Conservation (phyloP, 1,140 invertebrate genomes). For the Formica exsecta region DNA sequence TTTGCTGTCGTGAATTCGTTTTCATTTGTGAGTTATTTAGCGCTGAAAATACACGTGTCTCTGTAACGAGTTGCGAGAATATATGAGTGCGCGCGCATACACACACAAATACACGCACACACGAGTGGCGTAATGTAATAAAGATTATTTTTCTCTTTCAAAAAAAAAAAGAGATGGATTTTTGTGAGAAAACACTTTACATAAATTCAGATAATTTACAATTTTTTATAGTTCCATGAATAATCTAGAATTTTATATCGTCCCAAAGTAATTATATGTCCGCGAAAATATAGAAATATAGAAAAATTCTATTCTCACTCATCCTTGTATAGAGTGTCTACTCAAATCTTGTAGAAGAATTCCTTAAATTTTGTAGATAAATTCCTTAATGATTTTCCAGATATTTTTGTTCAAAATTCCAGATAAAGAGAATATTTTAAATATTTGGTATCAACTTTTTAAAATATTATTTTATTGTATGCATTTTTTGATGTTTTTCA, state of each 20-base stretch:
- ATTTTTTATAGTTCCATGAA: neutral
- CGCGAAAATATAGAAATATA: neutral
- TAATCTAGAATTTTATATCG: neutral
- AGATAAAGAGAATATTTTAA: too few relatives aligned
- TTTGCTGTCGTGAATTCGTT: conserved; percentile 20
- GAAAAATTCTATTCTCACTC: too few relatives aligned
- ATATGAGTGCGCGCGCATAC: neutral
- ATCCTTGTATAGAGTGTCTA: neutral
- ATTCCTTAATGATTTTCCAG: too few relatives aligned
- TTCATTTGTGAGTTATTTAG: conserved; percentile 22
- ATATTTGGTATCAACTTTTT: too few relatives aligned
- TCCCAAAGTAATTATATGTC: neutral
- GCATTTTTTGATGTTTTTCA: too few relatives aligned
- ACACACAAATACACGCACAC: neutral
- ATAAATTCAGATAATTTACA: conserved; percentile 3
- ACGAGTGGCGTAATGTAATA: too few relatives aligned
- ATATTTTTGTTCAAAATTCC: too few relatives aligned
- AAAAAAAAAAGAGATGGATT: neutral
- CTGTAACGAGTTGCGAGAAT: neutral
- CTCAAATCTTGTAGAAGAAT: neutral
- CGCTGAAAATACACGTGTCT: neutral
- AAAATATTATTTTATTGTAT: too few relatives aligned
- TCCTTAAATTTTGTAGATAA: too few relatives aligned
- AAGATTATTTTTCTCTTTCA: neutral
- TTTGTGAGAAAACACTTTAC: neutral